These are phyloP conservation scores for Sceloporus undulatus DNA, from an alignment of 2,113 vertebrate species.

Conservation along the genomic window DNA sequence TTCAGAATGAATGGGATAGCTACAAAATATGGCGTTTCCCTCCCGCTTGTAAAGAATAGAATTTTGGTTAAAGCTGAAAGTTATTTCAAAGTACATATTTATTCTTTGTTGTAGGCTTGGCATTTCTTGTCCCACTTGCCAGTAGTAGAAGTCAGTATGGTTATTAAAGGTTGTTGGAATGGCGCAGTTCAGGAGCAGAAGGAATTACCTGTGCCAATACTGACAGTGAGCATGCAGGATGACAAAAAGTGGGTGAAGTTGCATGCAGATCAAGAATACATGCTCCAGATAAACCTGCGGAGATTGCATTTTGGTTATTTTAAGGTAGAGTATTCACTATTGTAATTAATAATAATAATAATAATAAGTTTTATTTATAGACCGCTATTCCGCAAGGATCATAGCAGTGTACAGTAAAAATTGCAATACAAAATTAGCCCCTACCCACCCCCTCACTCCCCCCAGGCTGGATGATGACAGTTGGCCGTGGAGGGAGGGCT, in stretches of 20 bases:
- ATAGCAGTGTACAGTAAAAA: no score
- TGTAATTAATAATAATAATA: no score
- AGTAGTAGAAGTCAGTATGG: slow-evolving; percentile 86
- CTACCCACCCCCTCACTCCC: no score
- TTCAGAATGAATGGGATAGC: slow-evolving; percentile 19
- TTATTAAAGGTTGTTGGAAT: slow-evolving; percentile 93
- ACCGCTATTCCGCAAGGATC: no score
- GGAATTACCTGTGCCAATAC: slow-evolving; percentile 79
- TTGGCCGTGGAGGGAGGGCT: no score
- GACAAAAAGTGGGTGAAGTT: slow-evolving; percentile 87
- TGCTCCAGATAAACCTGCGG: slow-evolving; percentile 90
- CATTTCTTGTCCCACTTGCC: slow-evolving; percentile 90
- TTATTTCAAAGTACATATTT: slow-evolving; percentile 13
- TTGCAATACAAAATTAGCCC: no score
- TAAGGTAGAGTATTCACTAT: slow-evolving; percentile 81
- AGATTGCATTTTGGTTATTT: slow-evolving; percentile 83
- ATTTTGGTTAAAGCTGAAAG: slow-evolving; percentile 10
- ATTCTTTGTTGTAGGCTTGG: slow-evolving; percentile 84
- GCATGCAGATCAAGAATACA: slow-evolving; percentile 97
- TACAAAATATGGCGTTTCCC: slow-evolving; percentile 22
- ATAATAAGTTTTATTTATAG: no score
- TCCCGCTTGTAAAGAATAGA: not conserved
- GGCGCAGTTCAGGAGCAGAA: slow-evolving; percentile 75
- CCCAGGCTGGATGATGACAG: no score
- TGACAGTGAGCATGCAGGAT: slow-evolving; percentile 76